Percentiles rank a stretch among this genome's conserved stretches.
Conservation (phyloP, 2,888 invertebrate species). For the Nyleta sp. region DNA sequence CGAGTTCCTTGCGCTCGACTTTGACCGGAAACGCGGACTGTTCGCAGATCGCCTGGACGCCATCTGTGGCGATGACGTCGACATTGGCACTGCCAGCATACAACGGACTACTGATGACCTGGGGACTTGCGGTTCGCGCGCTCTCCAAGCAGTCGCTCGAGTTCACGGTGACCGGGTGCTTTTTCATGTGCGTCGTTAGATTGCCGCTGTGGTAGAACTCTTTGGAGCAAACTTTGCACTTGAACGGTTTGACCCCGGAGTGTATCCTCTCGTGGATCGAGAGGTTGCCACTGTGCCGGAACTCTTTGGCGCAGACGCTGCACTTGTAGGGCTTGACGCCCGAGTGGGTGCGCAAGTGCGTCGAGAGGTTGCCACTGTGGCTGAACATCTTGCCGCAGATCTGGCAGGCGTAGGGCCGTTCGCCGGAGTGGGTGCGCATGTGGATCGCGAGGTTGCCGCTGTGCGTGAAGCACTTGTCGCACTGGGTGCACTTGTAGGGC, state of each 20-base stretch:
- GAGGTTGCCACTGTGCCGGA: conserved; percentile 81
- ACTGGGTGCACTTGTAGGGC: conserved; percentile 80
- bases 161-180: conserved; percentile 73
- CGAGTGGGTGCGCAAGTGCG: conserved; percentile 80
- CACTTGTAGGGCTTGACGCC: conserved; percentile 81
- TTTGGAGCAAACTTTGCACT: conserved; percentile 80
- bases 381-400: conserved; percentile 81
- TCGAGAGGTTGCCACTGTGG: conserved; percentile 80
- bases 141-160: conserved; percentile 69
- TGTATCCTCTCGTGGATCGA: conserved; percentile 81
- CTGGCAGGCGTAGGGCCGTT: conserved; percentile 80
- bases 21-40: conserved; percentile 50
- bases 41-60: conserved; percentile 23
- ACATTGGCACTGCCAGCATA: conserved; percentile 13
- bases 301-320: conserved; percentile 79
- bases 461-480: conserved; percentile 81
- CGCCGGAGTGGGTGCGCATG: conserved; percentile 81
- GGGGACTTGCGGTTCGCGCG: conserved; percentile 47
- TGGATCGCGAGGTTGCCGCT: conserved; percentile 81
- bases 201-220: conserved; percentile 81
- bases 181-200: conserved; percentile 81
- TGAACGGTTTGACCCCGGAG: conserved; percentile 81
- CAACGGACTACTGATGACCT: conserved; percentile 26
- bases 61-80: conserved; percentile 17
- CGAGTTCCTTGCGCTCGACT: conserved; percentile 47